Base-by-base conservation (phyloP, 2,113 vertebrate genomes). In the Cyprinodon variegatus region DNA sequence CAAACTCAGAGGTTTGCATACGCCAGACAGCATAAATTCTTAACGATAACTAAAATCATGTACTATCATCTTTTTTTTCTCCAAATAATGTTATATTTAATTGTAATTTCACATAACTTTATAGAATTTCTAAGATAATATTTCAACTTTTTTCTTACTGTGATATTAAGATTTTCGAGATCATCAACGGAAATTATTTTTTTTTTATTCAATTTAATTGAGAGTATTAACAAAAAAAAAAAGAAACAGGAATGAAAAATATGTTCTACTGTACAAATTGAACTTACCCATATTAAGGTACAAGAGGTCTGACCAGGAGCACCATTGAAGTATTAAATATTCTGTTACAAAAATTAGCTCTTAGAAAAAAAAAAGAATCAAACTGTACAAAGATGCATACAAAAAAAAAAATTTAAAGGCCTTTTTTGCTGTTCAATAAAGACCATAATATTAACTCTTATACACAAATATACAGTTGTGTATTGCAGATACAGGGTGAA, bases 401-500 rank as follows among this genome's bases (percentile, higher is more conserved):
- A 94, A 83, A 95, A 94, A 92, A 94, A 94, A 89, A 94, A 89
- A 90, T 91, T 80, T 91, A 86, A 78, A 91, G 93, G 90, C 85
- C 90, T 92, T 91, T 87, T 90, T 86, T 92, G 92, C 87, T 93
- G 86, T 92, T 94, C 90, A 84, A 83, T 90, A 90, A 90, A 95
- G 79, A 68, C 88, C 89, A 86, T 90, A 93, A 94, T 91, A 93
- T 94, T 93, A 91, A 94, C 90, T 95, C 93, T 95, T 96, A 95
- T 94, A 90, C 93, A 97, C 94, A 96, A 95, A 95, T 95, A 90
- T 94, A 96, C 95, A 96, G 45, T 92, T 94, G 94, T 92, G 92
- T 50, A 90, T 45, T 88, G 89, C 85, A 83, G 91, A 91, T 91
- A 94, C 81, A 95, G 72, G 90, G 62, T 85, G 83, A 93, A 91